Percentiles rank a stretch among this genome's conserved stretches.
phyloP scores from a whole-genome alignment of 2,797 vertebrate species.

The Anguilla pacifica region DNA sequence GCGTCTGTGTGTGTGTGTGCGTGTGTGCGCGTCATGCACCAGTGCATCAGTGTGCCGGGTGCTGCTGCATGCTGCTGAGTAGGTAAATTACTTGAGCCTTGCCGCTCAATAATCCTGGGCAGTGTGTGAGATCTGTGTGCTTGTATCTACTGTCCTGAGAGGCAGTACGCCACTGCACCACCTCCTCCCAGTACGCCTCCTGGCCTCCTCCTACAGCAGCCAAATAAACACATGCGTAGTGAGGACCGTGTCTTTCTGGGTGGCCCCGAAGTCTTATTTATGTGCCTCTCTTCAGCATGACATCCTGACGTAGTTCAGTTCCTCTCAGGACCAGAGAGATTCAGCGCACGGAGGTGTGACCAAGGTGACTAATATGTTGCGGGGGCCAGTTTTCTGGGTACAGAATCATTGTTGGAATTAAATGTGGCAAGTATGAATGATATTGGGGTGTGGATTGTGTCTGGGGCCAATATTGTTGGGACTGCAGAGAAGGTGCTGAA shows the following conservation, averaged over 20 bases:
- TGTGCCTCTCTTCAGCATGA: background rate
- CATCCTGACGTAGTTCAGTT: slow-evolving; percentile 38
- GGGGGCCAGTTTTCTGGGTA: slow-evolving; percentile 13
- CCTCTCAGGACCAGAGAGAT: slow-evolving; percentile 35
- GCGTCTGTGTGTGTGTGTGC: background rate
- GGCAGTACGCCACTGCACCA: background rate
- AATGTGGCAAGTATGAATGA: slow-evolving; percentile 17
- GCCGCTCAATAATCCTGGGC: background rate
- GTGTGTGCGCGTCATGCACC: background rate
- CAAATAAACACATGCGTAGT: background rate
- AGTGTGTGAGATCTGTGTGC: background rate
- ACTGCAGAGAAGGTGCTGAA: slow-evolving; percentile 38
- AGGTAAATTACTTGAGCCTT: background rate
- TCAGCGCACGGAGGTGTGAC: slow-evolving; percentile 31
- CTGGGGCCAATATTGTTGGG: slow-evolving; percentile 20
- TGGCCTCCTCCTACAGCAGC: too few species aligned
- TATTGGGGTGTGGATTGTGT: slow-evolving; percentile 22
- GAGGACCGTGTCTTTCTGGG: background rate
- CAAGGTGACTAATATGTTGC: slow-evolving; percentile 56
- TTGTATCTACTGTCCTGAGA: background rate
- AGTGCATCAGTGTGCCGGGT: background rate
- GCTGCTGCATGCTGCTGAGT: background rate
- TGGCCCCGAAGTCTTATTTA: background rate
- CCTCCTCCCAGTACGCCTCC: background rate
- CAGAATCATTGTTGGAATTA: slow-evolving; percentile 25